A percentile compares a stretch with the other conserved stretches of the same genome.
Evolutionary conservation across 2,888 invertebrate species (phyloP).

Genomic region (Drosophila hamatofila): DNA sequence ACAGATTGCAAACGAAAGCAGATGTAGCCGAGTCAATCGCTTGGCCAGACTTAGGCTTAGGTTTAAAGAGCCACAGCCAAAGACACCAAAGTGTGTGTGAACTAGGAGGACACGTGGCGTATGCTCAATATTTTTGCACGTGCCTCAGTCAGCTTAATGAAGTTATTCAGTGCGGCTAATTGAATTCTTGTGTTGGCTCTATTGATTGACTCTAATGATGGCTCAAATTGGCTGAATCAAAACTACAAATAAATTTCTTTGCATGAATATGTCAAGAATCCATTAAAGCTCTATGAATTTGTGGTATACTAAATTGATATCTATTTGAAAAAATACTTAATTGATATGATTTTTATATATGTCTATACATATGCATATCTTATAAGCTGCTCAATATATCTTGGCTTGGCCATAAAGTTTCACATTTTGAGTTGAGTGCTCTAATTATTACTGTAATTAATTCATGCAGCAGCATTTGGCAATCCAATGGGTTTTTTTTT

Average conservation of each 20-base stretch:
- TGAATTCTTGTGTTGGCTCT: constrained; percentile 20
- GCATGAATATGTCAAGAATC: not conserved
- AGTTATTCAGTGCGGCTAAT: constrained; percentile 32
- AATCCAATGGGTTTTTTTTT: not conserved
- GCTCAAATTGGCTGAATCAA: too few relatives aligned
- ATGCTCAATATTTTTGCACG: constrained; percentile 42
- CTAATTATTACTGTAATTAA: not conserved
- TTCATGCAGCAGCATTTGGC: not conserved
- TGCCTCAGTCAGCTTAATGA: constrained; percentile 30
- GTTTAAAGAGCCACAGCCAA: constrained; percentile 16
- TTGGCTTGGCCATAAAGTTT: not conserved
- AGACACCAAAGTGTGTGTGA: constrained; percentile 1
- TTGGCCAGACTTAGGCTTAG: constrained; percentile 28
- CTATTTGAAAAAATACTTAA: not conserved
- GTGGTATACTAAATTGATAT: not conserved
- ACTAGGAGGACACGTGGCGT: constrained; percentile 22
- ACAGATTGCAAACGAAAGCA: constrained; percentile 33
- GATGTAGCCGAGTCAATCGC: constrained; percentile 30
- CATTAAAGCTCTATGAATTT: not conserved
- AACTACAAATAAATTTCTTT: not conserved
- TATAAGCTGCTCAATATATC: not conserved
- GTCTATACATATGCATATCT: not conserved
- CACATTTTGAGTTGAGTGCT: not conserved
- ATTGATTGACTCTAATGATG: not conserved
- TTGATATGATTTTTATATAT: not conserved